Percentiles rank a stretch among this genome's conserved stretches.
Evolutionary conservation across 2,888 invertebrate species (phyloP).

Genomic region (Plemyria rubiginata): DNA sequence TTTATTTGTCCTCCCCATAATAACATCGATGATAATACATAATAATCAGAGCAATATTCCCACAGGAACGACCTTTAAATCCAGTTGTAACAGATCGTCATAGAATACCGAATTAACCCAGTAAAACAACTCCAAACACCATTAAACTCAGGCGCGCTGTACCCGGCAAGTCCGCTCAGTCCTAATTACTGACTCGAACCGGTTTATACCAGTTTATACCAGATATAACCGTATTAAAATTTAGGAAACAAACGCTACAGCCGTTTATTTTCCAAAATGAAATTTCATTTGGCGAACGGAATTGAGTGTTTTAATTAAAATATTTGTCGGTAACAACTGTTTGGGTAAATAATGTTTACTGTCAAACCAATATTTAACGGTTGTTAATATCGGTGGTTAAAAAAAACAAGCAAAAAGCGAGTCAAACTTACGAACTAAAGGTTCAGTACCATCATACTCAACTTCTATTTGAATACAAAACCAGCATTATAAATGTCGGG

Average conservation of each 20-base stretch:
- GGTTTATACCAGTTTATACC: conserved; percentile 25
- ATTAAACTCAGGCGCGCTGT: conserved; percentile 32
- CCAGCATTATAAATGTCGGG: too few species aligned
- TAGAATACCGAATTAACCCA: conserved; percentile 27
- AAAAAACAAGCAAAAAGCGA: background rate
- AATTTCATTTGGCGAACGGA: conserved; percentile 28
- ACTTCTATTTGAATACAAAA: too few species aligned
- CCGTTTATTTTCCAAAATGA: conserved; percentile 36
- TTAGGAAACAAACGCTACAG: conserved; percentile 36
- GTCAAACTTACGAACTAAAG: background rate
- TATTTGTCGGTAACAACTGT: conserved; percentile 21
- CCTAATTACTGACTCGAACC: conserved; percentile 25
- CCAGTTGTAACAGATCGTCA: conserved; percentile 17
- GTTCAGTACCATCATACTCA: too few species aligned
- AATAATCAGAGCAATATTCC: conserved; percentile 2
- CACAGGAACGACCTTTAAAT: conserved; percentile 5
- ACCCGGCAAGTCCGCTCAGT: conserved; percentile 13
- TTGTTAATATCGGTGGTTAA: background rate
- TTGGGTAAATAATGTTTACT: conserved; percentile 1
- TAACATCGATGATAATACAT: background rate
- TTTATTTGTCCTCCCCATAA: background rate
- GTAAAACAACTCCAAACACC: conserved; percentile 34
- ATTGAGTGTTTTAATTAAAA: conserved; percentile 26
- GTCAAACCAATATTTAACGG: background rate
- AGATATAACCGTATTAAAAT: conserved; percentile 39